Percentiles rank a stretch among this genome's conserved stretches.
phyloP scores from a whole-genome alignment of 2,888 invertebrate genomes.

The Yponomeuta sedellus region DNA sequence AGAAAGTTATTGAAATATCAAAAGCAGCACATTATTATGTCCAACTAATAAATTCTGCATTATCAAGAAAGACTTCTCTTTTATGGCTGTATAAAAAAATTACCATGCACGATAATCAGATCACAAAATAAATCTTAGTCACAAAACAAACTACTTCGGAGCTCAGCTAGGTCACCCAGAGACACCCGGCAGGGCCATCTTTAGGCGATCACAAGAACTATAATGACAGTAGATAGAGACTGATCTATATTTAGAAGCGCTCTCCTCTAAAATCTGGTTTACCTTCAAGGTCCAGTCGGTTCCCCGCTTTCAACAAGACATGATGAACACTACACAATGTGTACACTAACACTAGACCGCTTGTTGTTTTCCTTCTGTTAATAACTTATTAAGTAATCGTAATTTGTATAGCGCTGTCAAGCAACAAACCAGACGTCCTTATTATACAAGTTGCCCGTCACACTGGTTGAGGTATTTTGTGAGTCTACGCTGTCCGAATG shows the following conservation, averaged over 20 bases:
- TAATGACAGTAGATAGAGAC: neutral
- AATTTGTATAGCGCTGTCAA: neutral
- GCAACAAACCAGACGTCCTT: neutral
- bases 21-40: no score
- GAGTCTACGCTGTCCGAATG: neutral
- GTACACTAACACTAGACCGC: neutral
- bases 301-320: neutral
- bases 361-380: no score
- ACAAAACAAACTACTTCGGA: neutral
- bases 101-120: no score
- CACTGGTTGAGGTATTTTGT: neutral
- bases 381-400: no score
- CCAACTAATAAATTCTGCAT: no score
- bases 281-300: neutral
- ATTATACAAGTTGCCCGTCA: neutral
- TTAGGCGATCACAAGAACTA: neutral
- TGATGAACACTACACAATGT: neutral
- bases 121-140: neutral
- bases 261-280: neutral
- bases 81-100: no score
- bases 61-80: no score
- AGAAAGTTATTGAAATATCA: no score
- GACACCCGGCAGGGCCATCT: neutral
- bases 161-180: neutral
- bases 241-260: neutral